Evolutionary conservation across 1,140 invertebrate species (phyloP).

Genomic region (Brachionus koreanus): DNA sequence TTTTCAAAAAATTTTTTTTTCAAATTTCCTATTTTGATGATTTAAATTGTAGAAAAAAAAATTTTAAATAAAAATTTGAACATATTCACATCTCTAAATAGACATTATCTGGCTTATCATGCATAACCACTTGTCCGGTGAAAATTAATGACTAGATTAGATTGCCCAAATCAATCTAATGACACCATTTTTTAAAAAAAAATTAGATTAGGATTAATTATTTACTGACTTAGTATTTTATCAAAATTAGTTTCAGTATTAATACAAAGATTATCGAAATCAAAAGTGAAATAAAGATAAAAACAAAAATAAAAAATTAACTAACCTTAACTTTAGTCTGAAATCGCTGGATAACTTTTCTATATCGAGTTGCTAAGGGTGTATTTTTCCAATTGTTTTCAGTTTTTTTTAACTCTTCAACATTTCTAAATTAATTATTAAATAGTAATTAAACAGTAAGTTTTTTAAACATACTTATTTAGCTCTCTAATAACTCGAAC

Average conservation of each 20-base stretch:
- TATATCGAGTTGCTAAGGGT: conserved; percentile 70
- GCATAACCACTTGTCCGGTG: neutral
- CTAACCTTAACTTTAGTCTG: conserved; percentile 69
- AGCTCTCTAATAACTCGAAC: conserved; percentile 76
- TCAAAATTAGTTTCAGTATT: neutral
- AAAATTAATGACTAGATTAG: neutral
- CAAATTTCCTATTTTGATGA: neutral
- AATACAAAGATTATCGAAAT: neutral
- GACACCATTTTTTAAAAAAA: neutral
- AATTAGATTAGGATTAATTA: conserved; percentile 41
- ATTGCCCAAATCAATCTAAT: neutral
- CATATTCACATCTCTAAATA: neutral
- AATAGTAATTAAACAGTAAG: neutral
- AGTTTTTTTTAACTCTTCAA: conserved; percentile 45
- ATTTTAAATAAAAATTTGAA: neutral
- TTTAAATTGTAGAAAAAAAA: neutral
- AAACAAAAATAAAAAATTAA: conserved; percentile 3
- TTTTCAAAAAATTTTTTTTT: neutral
- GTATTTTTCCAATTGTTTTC: conserved; percentile 70
- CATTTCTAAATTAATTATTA: conserved; percentile 58
- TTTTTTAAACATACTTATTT: conserved; percentile 57
- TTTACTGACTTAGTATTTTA: neutral
- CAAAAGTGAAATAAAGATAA: neutral
- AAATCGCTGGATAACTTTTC: conserved; percentile 78
- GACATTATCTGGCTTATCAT: neutral